Base-by-base conservation (phyloP, 2,113 vertebrate genomes). In the Heterotis niloticus region DNA sequence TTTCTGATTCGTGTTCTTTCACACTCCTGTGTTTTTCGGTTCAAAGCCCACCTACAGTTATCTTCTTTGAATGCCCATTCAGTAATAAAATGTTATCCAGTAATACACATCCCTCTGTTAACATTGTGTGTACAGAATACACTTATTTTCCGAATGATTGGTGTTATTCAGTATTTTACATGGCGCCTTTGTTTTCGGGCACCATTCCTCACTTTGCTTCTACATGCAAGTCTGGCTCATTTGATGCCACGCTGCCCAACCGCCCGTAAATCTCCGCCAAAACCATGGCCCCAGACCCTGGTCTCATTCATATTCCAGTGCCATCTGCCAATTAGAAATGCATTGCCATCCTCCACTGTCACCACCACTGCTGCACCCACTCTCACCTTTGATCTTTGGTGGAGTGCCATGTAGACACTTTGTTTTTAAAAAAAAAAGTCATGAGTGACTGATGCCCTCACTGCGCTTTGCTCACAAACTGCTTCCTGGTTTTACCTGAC, bases 391-490 rank as follows among this genome's bases (percentile, higher is more conserved):
- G 51, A 51, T 1, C 11, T 11, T 14, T 13, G 17, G 51, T 56
- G 20, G 70, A 12, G 10, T 57, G 14, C 20, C n/a, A 11, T 14
- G 20, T 56, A 23, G 52, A 24, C 44, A 57, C 20, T 13, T 24
- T 10, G 70, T 51, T 73, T 73, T n/a, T n/a, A n/a, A n/a, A 73
- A 73, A 56, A 56, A 56, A 73, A 44, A 73, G 13, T 73, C 52
- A 44, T 44, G 52, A 44, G 34, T 72, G 70, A 72, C 52, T 54
- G 70, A 73, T 73, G 70, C 44, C 70, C 23, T 14, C n/a, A 12
- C 52, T 52, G 44, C 70, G 23, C n/a, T 44, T 44, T 44, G 34
- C 34, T 44, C 34, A 44, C 34, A 2, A 44, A 70, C 28, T 51
- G 68, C 16, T 70, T 44, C 68, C 10, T 17, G 68, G 24, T 51